Percentiles rank a stretch among this genome's conserved stretches.
These are phyloP conservation scores for Abrostola tripartita DNA, from an alignment of 2,888 invertebrate species.

Conservation along the genomic window DNA sequence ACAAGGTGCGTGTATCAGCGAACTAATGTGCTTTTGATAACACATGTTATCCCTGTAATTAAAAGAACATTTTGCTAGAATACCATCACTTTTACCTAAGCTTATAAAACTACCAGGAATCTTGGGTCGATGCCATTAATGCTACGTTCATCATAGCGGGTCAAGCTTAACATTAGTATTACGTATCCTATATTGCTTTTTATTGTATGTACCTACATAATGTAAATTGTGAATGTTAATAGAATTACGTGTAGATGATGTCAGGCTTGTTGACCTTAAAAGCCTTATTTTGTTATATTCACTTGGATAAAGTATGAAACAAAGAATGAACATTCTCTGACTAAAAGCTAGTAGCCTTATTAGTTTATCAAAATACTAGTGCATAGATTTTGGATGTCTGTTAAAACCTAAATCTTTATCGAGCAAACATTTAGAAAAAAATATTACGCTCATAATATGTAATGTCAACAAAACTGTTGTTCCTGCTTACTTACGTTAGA, in stretches of 20 bases:
- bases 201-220: slow-evolving; percentile 18
- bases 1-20: slow-evolving; percentile 10
- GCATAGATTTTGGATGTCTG: too few relatives aligned
- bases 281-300: slow-evolving; percentile 2
- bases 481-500: too few relatives aligned
- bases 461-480: too few relatives aligned
- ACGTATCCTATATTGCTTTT: slow-evolving; percentile 33
- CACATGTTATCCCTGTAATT: slow-evolving; percentile 3
- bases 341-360: neutral
- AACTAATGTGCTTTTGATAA: slow-evolving; percentile 26
- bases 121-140: slow-evolving; percentile 28
- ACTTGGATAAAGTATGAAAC: slow-evolving; percentile 1
- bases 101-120: slow-evolving; percentile 13
- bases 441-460: too few relatives aligned
- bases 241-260: slow-evolving; percentile 44
- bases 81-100: neutral
- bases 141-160: slow-evolving; percentile 24
- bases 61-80: slow-evolving; percentile 17
- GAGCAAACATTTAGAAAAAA: too few relatives aligned
- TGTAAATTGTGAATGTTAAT: slow-evolving; percentile 28
- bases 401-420: too few relatives aligned
- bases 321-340: neutral
- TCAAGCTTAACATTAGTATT: slow-evolving; percentile 33
- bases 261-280: slow-evolving; percentile 23
- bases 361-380: too few relatives aligned